phyloP scores from a whole-genome alignment of 1,140 invertebrate genomes.

The Scaptodrosophila lebanonensis region DNA sequence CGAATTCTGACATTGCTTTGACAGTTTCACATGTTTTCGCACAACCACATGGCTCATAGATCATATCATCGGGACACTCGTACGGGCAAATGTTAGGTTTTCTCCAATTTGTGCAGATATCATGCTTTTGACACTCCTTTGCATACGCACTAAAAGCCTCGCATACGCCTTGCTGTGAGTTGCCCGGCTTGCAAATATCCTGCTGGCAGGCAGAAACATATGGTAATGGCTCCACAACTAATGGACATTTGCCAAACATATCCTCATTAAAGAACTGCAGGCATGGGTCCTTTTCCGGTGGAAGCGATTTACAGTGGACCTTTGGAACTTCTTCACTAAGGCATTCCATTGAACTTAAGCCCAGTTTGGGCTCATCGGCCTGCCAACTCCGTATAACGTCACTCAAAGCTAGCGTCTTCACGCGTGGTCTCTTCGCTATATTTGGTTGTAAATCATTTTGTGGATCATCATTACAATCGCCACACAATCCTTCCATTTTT shows the following conservation, averaged over 20 bases:
- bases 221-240: constrained; percentile 82
- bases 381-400: constrained; percentile 83
- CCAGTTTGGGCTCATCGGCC: constrained; percentile 77
- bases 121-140: constrained; percentile 82
- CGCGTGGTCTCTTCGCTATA: constrained; percentile 71
- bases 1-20: constrained; percentile 67
- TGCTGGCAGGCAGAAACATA: constrained; percentile 84
- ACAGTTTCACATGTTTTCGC: constrained; percentile 83
- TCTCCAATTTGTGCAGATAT: constrained; percentile 86
- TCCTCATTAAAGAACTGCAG: constrained; percentile 80
- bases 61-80: constrained; percentile 80
- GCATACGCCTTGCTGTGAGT: constrained; percentile 81
- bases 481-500: constrained; percentile 87
- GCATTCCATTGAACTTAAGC: constrained; percentile 51
- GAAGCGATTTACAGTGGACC: constrained; percentile 79
- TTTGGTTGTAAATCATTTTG: constrained; percentile 81
- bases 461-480: constrained; percentile 84
- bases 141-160: constrained; percentile 84
- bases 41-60: constrained; percentile 85
- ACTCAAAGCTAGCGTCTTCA: constrained; percentile 48
- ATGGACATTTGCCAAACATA: constrained; percentile 85
- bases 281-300: constrained; percentile 82
- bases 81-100: constrained; percentile 81
- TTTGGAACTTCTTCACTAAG: constrained; percentile 67
- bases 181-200: constrained; percentile 80